These are phyloP conservation scores for Drosophila anomelani DNA, from an alignment of 2,888 invertebrate species.

Conservation along the genomic window DNA sequence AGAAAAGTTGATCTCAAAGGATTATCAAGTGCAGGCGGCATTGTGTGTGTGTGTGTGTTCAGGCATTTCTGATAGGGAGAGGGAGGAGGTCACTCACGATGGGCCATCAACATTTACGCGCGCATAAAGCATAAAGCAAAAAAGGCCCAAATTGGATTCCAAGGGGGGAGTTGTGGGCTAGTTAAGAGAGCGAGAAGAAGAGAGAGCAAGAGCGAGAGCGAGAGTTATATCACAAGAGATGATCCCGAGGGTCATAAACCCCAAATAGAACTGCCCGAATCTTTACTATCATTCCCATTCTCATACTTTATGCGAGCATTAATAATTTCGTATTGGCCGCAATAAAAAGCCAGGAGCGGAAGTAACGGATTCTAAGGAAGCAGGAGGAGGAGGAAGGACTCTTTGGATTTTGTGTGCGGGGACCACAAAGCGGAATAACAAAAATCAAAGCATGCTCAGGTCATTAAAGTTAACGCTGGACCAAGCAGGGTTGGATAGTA, in stretches of 20 bases:
- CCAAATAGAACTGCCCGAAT: conserved; percentile 27
- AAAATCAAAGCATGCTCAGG: conserved; percentile 75
- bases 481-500: conserved; percentile 27
- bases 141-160: conserved; percentile 22
- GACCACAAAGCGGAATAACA: conserved; percentile 63
- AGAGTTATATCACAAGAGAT: conserved; percentile 11
- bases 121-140: conserved; percentile 21
- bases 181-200: neutral
- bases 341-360: conserved; percentile 59
- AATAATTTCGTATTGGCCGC: conserved; percentile 73
- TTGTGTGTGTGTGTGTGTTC: neutral
- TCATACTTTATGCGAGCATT: conserved; percentile 52
- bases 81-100: conserved; percentile 1
- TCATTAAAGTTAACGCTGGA: conserved; percentile 64
- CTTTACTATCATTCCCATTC: conserved; percentile 36
- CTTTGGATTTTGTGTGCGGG: neutral
- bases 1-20: neutral
- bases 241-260: conserved; percentile 35
- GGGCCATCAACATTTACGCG: conserved; percentile 32
- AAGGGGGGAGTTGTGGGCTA: neutral
- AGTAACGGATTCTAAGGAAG: conserved; percentile 1
- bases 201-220: neutral
- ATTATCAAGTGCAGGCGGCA: conserved; percentile 1
- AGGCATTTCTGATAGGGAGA: neutral
- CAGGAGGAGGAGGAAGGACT: neutral